phyloP scores from a whole-genome alignment of 2,113 vertebrate species.

The Mandrillus leucophaeus region DNA sequence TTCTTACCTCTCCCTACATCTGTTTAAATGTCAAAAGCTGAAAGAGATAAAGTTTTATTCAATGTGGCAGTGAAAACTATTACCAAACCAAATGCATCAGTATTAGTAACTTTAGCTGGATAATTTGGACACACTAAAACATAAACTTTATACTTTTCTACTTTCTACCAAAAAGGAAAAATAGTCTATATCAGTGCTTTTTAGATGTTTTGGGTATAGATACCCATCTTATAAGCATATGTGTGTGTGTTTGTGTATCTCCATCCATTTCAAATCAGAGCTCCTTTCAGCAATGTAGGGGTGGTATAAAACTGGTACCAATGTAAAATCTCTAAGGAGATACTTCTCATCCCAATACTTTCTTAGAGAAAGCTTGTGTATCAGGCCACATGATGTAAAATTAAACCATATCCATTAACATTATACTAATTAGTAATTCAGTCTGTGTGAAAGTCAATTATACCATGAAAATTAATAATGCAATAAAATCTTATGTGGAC shows the following conservation, averaged over 20 bases:
- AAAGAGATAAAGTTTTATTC: background rate
- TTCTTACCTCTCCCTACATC: background rate
- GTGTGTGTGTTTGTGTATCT: background rate
- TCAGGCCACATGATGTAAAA: slow-evolving; percentile 38
- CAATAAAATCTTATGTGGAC: slow-evolving; percentile 43
- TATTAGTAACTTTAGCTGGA: background rate
- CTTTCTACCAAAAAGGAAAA: background rate
- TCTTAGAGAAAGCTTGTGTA: slow-evolving; percentile 18
- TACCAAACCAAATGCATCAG: background rate
- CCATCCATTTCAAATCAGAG: background rate
- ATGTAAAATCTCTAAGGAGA: background rate
- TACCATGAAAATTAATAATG: slow-evolving; percentile 58
- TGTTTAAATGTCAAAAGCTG: background rate
- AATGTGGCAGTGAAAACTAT: background rate
- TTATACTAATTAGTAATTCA: slow-evolving; percentile 53
- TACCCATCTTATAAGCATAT: background rate
- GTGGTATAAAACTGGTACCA: background rate
- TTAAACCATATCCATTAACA: slow-evolving; percentile 50
- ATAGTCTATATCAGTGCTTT: background rate
- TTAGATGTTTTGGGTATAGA: background rate
- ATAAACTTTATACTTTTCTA: background rate
- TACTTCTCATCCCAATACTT: background rate
- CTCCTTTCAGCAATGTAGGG: background rate
- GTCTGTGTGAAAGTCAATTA: background rate
- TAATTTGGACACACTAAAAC: background rate